Conservation (phyloP, 2,888 invertebrate genomes). For the Lydus trimaculatus region DNA sequence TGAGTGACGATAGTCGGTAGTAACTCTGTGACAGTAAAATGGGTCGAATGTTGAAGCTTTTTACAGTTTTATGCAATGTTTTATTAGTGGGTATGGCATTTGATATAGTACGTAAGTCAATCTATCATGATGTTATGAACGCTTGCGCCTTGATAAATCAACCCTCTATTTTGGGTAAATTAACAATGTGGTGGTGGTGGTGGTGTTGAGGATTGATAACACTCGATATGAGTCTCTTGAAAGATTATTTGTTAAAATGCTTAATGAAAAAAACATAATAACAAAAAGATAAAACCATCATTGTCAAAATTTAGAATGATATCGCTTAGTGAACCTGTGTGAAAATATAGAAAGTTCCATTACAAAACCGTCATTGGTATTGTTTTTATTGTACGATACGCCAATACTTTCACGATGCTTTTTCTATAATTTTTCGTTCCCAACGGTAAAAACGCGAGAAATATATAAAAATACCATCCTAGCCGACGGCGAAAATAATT, state of each 20-base stretch:
- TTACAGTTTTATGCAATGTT: conserved; percentile 48
- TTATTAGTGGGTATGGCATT: conserved; percentile 42
- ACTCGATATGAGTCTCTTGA: conserved; percentile 39
- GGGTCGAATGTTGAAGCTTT: conserved; percentile 42
- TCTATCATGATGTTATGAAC: conserved; percentile 47
- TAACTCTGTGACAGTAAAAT: conserved; percentile 24
- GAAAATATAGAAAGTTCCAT: no score
- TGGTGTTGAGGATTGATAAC: conserved; percentile 21
- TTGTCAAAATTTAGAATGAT: conserved; percentile 12
- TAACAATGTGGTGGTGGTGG: conserved; percentile 41
- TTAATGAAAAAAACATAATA: conserved; percentile 47
- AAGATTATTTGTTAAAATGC: conserved; percentile 47
- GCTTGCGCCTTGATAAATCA: conserved; percentile 34
- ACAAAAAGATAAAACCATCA: conserved; percentile 33
- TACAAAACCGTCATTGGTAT: neutral
- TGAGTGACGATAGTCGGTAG: conserved; percentile 35
- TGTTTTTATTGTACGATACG: neutral
- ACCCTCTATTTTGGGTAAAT: conserved; percentile 35
- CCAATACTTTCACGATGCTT: neutral
- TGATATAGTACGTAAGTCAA: conserved; percentile 52
- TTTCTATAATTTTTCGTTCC: neutral
- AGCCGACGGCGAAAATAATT: neutral
- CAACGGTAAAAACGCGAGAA: neutral
- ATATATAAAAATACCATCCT: neutral
- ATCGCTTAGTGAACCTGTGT: no score